A percentile compares a stretch with the other conserved stretches of the same genome.
Evolutionary conservation across 1,140 invertebrate genomes (phyloP).

Genomic region (Brachionus sp.): DNA sequence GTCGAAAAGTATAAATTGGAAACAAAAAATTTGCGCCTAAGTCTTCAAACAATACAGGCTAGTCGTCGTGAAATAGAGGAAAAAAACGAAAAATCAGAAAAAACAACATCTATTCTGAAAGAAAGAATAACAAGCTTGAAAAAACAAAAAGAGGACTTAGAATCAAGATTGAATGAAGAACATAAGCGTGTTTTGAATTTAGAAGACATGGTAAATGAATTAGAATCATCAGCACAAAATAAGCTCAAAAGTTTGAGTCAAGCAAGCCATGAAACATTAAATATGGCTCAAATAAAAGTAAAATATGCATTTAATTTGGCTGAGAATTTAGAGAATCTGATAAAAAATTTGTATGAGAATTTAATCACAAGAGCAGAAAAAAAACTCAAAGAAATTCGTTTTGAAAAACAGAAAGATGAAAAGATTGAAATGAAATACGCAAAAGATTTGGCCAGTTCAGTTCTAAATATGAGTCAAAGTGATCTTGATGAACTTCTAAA

Average conservation of each 20-base stretch:
- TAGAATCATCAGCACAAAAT: neutral
- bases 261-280: neutral
- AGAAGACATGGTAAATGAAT: neutral
- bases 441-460: neutral
- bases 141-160: neutral
- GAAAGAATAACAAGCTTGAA: neutral
- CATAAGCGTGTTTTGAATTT: neutral
- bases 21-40: neutral
- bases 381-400: neutral
- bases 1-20: neutral
- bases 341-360: constrained; percentile 23
- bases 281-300: neutral
- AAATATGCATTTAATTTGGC: neutral
- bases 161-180: neutral
- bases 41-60: neutral
- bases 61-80: neutral
- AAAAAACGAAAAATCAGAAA: neutral
- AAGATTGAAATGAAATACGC: neutral
- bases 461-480: neutral
- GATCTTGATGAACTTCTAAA: neutral
- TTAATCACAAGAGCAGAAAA: neutral
- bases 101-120: neutral
- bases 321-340: constrained; percentile 1
- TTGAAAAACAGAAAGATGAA: neutral
- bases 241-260: neutral